A percentile compares a stretch with the other conserved stretches of the same genome.
Evolutionary conservation across 1,140 invertebrate species (phyloP).

Genomic region (Calliopsis andreniformis): DNA sequence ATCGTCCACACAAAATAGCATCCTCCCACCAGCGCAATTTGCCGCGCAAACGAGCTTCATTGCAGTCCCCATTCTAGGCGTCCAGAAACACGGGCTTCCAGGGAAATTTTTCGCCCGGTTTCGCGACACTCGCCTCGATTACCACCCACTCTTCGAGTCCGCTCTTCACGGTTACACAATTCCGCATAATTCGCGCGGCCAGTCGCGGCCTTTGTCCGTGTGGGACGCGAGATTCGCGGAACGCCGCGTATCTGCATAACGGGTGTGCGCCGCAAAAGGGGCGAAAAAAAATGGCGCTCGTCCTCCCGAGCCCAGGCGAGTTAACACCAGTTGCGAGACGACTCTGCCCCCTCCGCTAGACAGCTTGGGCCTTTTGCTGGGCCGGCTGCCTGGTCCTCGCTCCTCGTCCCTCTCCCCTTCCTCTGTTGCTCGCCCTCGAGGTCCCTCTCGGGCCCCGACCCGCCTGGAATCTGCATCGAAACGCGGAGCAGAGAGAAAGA

Average conservation of each 20-base stretch:
- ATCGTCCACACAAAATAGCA: background rate
- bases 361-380: conserved; percentile 19
- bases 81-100: background rate
- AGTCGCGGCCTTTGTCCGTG: conserved; percentile 6
- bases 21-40: background rate
- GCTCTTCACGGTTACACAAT: conserved; percentile 61
- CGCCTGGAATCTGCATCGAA: conserved; percentile 52
- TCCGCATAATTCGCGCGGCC: conserved; percentile 53
- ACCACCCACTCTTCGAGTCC: conserved; percentile 13
- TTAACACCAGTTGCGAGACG: conserved; percentile 59
- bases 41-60: background rate
- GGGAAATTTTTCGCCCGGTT: conserved; percentile 1
- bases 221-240: conserved; percentile 54
- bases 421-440: conserved; percentile 2
- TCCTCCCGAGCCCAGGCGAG: conserved; percentile 42
- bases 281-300: conserved; percentile 48
- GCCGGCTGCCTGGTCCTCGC: conserved; percentile 1
- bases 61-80: background rate
- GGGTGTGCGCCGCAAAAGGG: conserved; percentile 41
- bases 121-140: conserved; percentile 8
- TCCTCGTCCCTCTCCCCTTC: background rate
- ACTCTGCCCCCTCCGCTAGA: background rate
- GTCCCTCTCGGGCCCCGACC: background rate
- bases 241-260: conserved; percentile 57
- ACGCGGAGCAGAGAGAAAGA: background rate